Evolutionary conservation across 2,113 vertebrate species (phyloP), one percentile per base, ranked within the genome.

Genomic region (Salvelinus fontinalis): DNA sequence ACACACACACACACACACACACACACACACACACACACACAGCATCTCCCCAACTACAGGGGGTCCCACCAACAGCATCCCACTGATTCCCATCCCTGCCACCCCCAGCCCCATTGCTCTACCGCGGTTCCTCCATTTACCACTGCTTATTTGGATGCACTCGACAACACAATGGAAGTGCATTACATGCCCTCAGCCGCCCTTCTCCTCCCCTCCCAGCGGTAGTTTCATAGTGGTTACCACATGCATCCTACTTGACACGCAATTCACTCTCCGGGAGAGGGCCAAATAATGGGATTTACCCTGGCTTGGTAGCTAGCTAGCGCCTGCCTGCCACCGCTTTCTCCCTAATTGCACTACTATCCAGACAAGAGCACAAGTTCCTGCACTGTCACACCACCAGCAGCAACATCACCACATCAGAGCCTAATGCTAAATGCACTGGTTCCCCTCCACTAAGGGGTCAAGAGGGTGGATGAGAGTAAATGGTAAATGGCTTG

Each of bases 221-320:
- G 88, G 89, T 93, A 91, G 93, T 94, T 93, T 94, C 93, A 93
- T 93, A 90, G 91, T 91, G 91, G 90, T 93, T 94, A 92, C 92
- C 90, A 86, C 90, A 92, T 93, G 93, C 92, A 92, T 92, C 90
- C 93, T 94, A 94, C 93, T 94, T 94, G 93, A 94, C 93, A 93
- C 90, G 87, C 92, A 92, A 93, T 93, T 93, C 90, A 84, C 90
- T 91, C 92, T 89, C 90, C 26, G 83, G 90, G 91, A 92, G 88
- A 89, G 92, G 91, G 90, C 91, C 92, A 93, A 93, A 93, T 94
- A 93, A 94, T 94, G 91, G 91, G 92, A 92, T 94, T 92, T 91
- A 92, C 86, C 85, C 49, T 75, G 86, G 90, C 86, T 85, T 84
- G 70, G 39, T 64, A 89, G 81, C 88, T 80, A 79, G 82, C 18